These are phyloP conservation scores for Haemorhous mexicanus DNA, from an alignment of 2,113 vertebrate species.

Conservation along the genomic window DNA sequence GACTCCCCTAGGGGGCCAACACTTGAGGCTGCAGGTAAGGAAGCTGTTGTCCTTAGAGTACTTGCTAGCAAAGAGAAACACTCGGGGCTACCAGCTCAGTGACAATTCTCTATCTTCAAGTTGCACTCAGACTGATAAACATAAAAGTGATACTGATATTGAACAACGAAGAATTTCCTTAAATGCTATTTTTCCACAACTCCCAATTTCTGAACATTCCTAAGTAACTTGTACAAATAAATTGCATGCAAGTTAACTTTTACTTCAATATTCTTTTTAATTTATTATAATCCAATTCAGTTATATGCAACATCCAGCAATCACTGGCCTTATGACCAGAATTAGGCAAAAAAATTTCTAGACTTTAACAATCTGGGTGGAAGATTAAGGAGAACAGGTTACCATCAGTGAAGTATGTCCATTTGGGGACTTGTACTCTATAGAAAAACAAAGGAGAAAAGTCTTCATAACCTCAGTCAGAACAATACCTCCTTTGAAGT, in stretches of 20 bases:
- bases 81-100: neutral
- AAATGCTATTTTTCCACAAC: neutral
- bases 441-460: neutral
- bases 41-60: neutral
- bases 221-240: neutral
- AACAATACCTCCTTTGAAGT: constrained; percentile 8
- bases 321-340: neutral
- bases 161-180: neutral
- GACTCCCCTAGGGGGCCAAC: neutral
- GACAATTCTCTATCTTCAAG: neutral
- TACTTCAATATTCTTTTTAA: neutral
- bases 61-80: neutral
- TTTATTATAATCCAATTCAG: neutral
- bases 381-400: neutral
- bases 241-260: neutral
- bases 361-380: neutral
- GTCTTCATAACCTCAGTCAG: neutral
- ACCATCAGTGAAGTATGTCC: neutral
- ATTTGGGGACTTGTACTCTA: neutral
- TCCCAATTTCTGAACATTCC: neutral
- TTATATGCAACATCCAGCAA: neutral
- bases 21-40: neutral
- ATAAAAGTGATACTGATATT: neutral
- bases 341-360: neutral
- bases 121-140: neutral